A percentile compares a stretch with the other conserved stretches of the same genome.
Evolutionary conservation across 2,113 vertebrate species (phyloP).

Genomic region (Periophthalmodon schlosseri): DNA sequence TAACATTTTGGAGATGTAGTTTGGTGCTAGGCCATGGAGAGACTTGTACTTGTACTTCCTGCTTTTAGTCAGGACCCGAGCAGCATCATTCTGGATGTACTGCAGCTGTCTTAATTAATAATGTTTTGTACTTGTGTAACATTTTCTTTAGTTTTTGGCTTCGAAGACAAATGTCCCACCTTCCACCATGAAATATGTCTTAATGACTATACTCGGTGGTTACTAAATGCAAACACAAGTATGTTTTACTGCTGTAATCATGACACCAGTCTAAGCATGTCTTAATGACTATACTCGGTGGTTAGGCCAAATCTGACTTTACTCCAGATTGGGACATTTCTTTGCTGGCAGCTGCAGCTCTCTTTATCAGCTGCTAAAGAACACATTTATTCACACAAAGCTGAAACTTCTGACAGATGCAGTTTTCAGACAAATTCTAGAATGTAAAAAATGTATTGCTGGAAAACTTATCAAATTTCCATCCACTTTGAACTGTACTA

Average conservation of each 20-base stretch:
- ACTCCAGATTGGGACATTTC: not conserved
- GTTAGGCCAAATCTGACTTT: conserved; percentile 8
- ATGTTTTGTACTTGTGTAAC: no score
- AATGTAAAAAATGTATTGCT: not conserved
- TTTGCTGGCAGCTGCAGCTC: not conserved
- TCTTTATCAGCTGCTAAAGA: conserved; percentile 35
- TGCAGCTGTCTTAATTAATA: no score
- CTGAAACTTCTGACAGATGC: not conserved
- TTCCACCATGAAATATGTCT: not conserved
- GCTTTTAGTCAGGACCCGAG: no score
- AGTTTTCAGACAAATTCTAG: not conserved
- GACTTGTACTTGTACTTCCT: no score
- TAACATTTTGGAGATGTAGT: no score
- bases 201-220: no score
- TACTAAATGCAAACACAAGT: conserved; percentile 11
- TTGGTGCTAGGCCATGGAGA: no score
- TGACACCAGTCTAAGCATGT: conserved; percentile 21
- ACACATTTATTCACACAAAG: conserved; percentile 12
- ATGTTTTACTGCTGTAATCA: conserved; percentile 4
- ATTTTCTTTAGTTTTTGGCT: not conserved
- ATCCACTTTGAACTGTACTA: no score
- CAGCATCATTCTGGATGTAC: no score
- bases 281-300: conserved; percentile 12
- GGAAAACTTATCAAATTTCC: no score
- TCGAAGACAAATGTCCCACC: not conserved